These are phyloP conservation scores for Lepilemur ruficaudatus DNA, from an alignment of 2,797 vertebrate genomes.

Conservation along the genomic window DNA sequence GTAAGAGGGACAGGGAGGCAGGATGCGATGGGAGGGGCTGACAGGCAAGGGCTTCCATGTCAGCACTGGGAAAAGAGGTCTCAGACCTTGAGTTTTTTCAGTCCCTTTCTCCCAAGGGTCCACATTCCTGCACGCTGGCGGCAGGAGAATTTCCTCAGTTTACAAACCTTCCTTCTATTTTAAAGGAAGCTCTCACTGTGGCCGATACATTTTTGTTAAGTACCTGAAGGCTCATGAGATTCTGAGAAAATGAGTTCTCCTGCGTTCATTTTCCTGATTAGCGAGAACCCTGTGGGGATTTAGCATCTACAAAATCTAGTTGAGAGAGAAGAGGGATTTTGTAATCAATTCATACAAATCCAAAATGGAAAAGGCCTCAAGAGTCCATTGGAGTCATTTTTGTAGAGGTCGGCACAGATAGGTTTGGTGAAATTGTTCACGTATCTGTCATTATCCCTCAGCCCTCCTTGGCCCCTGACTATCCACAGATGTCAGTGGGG, in stretches of 20 bases:
- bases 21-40: background rate
- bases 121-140: background rate
- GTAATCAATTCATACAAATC: background rate
- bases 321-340: conserved; percentile 12
- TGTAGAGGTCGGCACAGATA: background rate
- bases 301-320: background rate
- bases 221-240: background rate
- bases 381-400: background rate
- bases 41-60: background rate
- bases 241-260: conserved; percentile 46
- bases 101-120: background rate
- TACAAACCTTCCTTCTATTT: background rate
- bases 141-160: background rate
- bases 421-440: background rate
- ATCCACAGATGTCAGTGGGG: background rate
- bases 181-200: background rate
- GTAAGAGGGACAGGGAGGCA: background rate
- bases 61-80: background rate
- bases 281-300: background rate
- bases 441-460: background rate
- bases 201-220: background rate
- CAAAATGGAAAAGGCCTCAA: background rate
- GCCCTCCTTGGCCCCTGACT: background rate
- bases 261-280: conserved; percentile 8
- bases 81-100: background rate